Base-by-base conservation (phyloP, 53 echinoderm and acorn worm species). In the Echinarachnius parma region DNA sequence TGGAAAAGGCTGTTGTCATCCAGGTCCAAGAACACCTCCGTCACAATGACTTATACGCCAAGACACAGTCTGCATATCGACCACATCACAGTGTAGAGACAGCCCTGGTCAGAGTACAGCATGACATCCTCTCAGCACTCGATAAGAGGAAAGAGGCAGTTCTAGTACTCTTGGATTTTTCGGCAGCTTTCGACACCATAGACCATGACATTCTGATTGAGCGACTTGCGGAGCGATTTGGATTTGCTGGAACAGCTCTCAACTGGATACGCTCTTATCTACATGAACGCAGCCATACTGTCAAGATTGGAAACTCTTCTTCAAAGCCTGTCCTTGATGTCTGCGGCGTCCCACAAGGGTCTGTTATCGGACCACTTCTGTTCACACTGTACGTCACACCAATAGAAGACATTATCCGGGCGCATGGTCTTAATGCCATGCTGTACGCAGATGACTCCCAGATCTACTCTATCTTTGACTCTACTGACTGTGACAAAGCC, bases 361-460 rank as follows among this genome's bases (percentile, higher is more conserved):
- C 77, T 14, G 62, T 61, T 2, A 46, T 60, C 14, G 77, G 77
- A 11, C 62, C 62, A 31, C 48, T 33, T 50, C 15, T 48, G 0
- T 81, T 61, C 37, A 72, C 62, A 48, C 53, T 60, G 14, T 80
- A 69, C 10, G 46, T 21, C 21, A 46, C 81, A 11, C 72, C 61
- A 8, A 72, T 81, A 60, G n/a, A 80, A 28, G 80, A 80, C 31
- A 80, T 80, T 54, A 54, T 76, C 15, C 23, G 33, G 21, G 59
- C 82, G 46, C 75, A 75, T 50, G 75, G 62, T 31, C 23, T 82
- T 32, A 25, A 75, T 14, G 60, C 28, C 8, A 60, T 82, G 55
- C 39, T 82, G 52, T 82, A 82, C 34, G 82, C 82, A 0, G 82
- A 82, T 44, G 82, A 82, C 53, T 56, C 66, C 32, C 82, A 76